Evolutionary conservation across 2,113 vertebrate genomes (phyloP).

Genomic region (Chloebia gouldiae): DNA sequence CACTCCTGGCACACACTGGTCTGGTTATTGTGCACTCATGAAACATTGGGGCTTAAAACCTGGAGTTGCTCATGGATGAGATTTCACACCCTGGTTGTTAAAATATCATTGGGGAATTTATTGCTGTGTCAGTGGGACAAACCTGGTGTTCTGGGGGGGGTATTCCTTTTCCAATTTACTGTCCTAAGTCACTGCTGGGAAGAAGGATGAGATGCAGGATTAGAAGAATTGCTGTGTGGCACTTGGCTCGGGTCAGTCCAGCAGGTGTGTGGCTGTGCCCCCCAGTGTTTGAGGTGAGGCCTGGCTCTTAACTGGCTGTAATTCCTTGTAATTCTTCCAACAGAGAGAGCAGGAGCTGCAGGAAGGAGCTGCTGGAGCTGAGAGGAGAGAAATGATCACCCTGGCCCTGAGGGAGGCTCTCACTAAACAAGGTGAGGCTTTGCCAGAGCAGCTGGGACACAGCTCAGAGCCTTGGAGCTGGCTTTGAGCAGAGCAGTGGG

Average conservation of each 20-base stretch:
- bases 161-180: neutral
- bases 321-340: conserved; percentile 3
- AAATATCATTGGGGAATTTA: neutral
- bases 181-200: neutral
- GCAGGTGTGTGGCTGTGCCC: neutral
- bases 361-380: conserved; percentile 52
- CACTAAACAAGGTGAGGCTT: conserved; percentile 87
- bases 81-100: neutral
- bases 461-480: neutral
- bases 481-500: neutral
- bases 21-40: neutral
- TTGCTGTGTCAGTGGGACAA: neutral
- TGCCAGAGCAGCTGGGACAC: neutral
- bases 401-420: conserved; percentile 85
- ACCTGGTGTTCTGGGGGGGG: neutral
- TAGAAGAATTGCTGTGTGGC: neutral
- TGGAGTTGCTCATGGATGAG: neutral
- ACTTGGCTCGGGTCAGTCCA: neutral
- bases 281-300: neutral
- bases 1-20: neutral
- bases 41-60: neutral
- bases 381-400: conserved; percentile 89
- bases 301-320: neutral
- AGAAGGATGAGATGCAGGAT: neutral
- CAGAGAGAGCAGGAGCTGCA: conserved; percentile 72